Evolutionary conservation across 2,888 invertebrate species (phyloP).

Genomic region (Callyntrura guangdongensis): DNA sequence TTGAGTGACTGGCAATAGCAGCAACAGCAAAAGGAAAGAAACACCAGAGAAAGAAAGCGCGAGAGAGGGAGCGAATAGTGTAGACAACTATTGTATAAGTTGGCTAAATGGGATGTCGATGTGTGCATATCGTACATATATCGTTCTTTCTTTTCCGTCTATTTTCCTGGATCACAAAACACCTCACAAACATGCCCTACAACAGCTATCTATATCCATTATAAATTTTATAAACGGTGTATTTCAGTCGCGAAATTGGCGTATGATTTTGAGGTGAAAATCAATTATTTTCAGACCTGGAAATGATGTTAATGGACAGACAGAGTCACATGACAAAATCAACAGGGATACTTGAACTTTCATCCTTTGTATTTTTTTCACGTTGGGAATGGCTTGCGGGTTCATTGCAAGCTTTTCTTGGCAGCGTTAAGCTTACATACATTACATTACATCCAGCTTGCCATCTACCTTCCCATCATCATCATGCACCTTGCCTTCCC

Average conservation of each 20-base stretch:
- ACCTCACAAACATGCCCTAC: background rate
- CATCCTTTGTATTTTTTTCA: slow-evolving; percentile 24
- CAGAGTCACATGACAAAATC: slow-evolving; percentile 12
- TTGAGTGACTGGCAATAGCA: slow-evolving; percentile 52
- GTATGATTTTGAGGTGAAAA: background rate
- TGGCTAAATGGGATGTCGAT: too few species aligned
- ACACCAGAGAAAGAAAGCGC: slow-evolving; percentile 17
- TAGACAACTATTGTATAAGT: slow-evolving; percentile 43
- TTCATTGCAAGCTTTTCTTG: slow-evolving; percentile 65
- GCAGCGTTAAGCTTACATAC: background rate
- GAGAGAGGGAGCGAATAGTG: slow-evolving; percentile 1
- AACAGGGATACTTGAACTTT: background rate
- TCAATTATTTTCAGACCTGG: background rate
- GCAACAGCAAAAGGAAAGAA: background rate
- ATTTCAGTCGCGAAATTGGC: slow-evolving; percentile 13
- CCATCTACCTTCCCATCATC: slow-evolving; percentile 19
- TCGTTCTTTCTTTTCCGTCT: too few species aligned
- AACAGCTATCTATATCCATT: slow-evolving; percentile 8
- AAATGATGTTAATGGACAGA: slow-evolving; percentile 9
- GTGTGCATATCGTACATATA: too few species aligned
- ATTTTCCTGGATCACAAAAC: background rate
- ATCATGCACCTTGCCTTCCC: slow-evolving; percentile 1
- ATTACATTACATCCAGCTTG: too few species aligned
- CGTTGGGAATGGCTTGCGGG: slow-evolving; percentile 60
- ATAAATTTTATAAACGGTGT: background rate